Evolutionary conservation across 1,140 invertebrate genomes (phyloP), one percentile per base, ranked within the genome.

Genomic region (Micrasema minimum): DNA sequence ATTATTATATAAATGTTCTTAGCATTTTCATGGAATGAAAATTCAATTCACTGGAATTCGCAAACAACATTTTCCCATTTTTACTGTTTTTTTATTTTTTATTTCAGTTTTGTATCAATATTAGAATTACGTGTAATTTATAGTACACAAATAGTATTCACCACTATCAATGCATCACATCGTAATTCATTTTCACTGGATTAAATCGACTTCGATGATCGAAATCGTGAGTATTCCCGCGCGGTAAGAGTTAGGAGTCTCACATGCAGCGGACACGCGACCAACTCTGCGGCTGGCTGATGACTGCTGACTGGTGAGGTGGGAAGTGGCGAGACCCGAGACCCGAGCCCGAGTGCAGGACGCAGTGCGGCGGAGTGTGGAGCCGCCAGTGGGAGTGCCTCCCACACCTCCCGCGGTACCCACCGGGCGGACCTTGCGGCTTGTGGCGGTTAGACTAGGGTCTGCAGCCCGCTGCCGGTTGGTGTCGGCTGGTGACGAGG

Each of bases 181-280:
- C 50, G 26, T 23, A 51, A 51, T 51, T 51, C 50, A 51, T 51
- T 11, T 51, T 51, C 18, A 12, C 18, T 23, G 12, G 7, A 23
- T 10, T 12, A 51, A 12, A n/a, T 31, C n/a, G 20, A 11, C 26
- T 23, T 51, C 0, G 22, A 45, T 6, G 12, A 43, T n/a, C 16
- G 2, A 6, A 45, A 6, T 43, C 12, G 12, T 43, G 41, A n/a
- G 12, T 43, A 43, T 43, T 43, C n/a, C 10, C 1, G 6, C 43
- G 18, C 1, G 5, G 18, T 6, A 45, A 45, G 9, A 45, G n/a
- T 16, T 45, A 43, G 43, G 48, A 23, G 48, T 0, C 48, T 7
- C 0, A 20, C 16, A 18, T 20, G 7, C 46, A 10, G 18, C 1
- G 43, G 1, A 14, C 50, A 18, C n/a, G n/a, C n/a, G 20, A 26